Conservation (phyloP, 2,888 invertebrate genomes). For the Tubiluchus corallicola region DNA sequence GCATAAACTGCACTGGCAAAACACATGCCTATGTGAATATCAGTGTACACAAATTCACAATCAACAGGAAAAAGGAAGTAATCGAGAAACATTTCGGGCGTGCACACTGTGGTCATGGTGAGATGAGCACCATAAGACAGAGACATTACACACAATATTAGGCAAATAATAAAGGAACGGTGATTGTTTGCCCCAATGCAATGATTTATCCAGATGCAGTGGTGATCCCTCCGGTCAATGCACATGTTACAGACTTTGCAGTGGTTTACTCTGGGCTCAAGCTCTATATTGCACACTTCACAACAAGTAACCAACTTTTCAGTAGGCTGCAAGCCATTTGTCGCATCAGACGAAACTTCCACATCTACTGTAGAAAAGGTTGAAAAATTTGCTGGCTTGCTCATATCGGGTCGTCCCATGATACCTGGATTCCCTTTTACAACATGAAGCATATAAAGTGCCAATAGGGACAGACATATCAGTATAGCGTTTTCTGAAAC, state of each 20-base stretch:
- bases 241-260: conserved; percentile 13
- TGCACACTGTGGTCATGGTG: conserved; percentile 66
- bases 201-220: conserved; percentile 22
- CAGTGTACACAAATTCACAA: conserved; percentile 62
- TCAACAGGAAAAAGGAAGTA: conserved; percentile 57
- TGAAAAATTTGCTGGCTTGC: no score
- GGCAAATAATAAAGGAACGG: conserved; percentile 23
- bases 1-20: conserved; percentile 1
- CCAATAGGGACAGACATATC: conserved; percentile 34
- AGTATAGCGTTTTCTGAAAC: conserved; percentile 43
- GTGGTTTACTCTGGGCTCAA: conserved; percentile 17
- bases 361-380: no score
- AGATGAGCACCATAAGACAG: conserved; percentile 50
- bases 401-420: background rate
- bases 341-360: background rate
- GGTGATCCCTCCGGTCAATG: conserved; percentile 13
- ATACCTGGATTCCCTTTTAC: background rate
- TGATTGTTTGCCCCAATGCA: conserved; percentile 29
- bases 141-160: conserved; percentile 22
- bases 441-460: conserved; percentile 25
- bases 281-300: background rate
- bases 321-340: background rate
- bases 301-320: background rate
- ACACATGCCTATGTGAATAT: conserved; percentile 30
- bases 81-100: conserved; percentile 48